phyloP scores from a whole-genome alignment of 2,113 vertebrate genomes.

The Scalopus aquaticus region DNA sequence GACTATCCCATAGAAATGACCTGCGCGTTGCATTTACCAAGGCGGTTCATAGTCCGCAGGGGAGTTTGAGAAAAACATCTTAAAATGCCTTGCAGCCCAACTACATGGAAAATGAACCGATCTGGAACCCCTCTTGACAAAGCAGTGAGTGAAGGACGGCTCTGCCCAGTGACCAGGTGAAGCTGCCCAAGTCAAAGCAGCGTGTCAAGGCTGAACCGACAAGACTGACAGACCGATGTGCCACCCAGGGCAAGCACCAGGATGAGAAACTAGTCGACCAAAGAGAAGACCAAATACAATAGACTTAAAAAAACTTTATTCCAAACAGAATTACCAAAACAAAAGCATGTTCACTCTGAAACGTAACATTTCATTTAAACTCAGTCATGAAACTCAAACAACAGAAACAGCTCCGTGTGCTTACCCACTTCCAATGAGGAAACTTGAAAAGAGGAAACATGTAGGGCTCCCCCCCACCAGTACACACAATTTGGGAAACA shows the following conservation, averaged over 20 bases:
- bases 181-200: neutral
- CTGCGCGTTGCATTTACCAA: neutral
- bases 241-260: neutral
- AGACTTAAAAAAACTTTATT: constrained; percentile 77
- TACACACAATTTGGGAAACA: constrained; percentile 8
- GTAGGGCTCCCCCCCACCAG: neutral
- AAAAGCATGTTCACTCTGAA: constrained; percentile 69
- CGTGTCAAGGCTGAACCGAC: neutral
- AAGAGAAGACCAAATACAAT: constrained; percentile 10
- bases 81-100: neutral
- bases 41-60: neutral
- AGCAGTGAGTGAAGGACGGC: neutral
- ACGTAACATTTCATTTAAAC: constrained; percentile 80
- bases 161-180: neutral
- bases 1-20: neutral
- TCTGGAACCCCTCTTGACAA: neutral
- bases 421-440: constrained; percentile 34
- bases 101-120: neutral
- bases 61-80: neutral
- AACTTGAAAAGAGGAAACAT: constrained; percentile 47
- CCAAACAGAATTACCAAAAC: constrained; percentile 77
- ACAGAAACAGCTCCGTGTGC: constrained; percentile 64
- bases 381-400: constrained; percentile 74
- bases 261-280: neutral
- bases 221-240: neutral